Evolutionary conservation across 2,797 vertebrate species (phyloP).

Genomic region (Melanotaenia parkinsoni): DNA sequence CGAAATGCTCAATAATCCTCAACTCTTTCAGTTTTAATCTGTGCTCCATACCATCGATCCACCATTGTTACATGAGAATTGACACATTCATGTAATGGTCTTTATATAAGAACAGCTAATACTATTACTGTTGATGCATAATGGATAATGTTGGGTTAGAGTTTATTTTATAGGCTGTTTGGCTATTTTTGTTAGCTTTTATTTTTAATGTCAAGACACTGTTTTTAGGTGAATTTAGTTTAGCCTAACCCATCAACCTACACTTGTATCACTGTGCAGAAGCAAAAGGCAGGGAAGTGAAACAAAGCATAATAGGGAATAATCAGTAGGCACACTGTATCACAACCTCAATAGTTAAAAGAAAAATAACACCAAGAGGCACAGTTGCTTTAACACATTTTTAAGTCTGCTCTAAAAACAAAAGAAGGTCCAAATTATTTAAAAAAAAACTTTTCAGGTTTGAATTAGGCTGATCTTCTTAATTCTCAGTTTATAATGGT

Average conservation of each 20-base stretch:
- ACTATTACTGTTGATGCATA: no score
- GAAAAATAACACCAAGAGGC: not conserved
- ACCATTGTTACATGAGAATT: no score
- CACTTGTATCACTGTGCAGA: not conserved
- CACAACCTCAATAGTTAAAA: not conserved
- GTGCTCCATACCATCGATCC: no score
- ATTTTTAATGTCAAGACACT: not conserved
- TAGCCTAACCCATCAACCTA: not conserved
- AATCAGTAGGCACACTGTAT: not conserved
- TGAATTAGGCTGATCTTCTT: not conserved
- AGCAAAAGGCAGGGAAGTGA: conserved; percentile 1
- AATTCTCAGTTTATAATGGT: not conserved
- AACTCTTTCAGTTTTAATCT: no score
- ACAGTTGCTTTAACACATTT: no score
- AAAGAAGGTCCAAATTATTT: not conserved
- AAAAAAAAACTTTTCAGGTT: not conserved
- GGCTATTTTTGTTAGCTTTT: no score
- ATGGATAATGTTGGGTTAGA: not conserved
- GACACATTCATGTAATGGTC: no score
- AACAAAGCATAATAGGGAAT: not conserved
- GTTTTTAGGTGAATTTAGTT: not conserved
- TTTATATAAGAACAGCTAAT: no score
- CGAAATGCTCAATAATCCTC: no score
- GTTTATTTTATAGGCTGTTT: no score
- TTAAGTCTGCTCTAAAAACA: not conserved